These are phyloP conservation scores for Manacus vitellinus DNA, from an alignment of 2,113 vertebrate species.

Conservation along the genomic window DNA sequence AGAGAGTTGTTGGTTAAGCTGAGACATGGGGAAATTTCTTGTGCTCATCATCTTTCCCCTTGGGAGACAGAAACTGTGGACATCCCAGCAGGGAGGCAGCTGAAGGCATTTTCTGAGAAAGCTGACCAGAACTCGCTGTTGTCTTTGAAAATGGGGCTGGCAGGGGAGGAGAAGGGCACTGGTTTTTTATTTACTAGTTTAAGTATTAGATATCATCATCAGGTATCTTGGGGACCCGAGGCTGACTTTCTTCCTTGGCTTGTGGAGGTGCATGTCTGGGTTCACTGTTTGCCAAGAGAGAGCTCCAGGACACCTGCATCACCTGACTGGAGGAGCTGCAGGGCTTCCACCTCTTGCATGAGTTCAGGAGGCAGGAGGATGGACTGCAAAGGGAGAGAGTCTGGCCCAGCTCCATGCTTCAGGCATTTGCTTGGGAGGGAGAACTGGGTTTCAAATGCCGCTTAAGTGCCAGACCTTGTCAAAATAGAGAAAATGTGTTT, in stretches of 20 bases:
- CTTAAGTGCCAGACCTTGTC: neutral
- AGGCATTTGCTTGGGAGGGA: rapidly evolving
- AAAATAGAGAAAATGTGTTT: neutral
- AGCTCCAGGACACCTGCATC: neutral
- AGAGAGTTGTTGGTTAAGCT: neutral
- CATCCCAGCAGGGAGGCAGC: neutral
- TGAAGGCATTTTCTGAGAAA: neutral
- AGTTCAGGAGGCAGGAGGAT: neutral
- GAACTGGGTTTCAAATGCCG: neutral
- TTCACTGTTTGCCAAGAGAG: rapidly evolving
- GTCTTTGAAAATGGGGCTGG: neutral
- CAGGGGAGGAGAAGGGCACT: neutral
- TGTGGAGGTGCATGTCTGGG: rapidly evolving
- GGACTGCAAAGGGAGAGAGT: neutral
- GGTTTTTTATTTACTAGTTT: rapidly evolving
- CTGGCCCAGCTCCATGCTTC: rapidly evolving
- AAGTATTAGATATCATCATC: neutral
- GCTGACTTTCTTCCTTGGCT: neutral
- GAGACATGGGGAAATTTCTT: neutral
- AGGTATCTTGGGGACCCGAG: neutral
- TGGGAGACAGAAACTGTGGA: neutral
- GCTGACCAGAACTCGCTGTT: neutral
- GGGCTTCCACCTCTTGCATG: neutral
- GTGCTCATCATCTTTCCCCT: neutral
- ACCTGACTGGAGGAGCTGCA: neutral